Evolutionary conservation across 2,888 invertebrate genomes (phyloP).

Genomic region (Choreutis nemorana): DNA sequence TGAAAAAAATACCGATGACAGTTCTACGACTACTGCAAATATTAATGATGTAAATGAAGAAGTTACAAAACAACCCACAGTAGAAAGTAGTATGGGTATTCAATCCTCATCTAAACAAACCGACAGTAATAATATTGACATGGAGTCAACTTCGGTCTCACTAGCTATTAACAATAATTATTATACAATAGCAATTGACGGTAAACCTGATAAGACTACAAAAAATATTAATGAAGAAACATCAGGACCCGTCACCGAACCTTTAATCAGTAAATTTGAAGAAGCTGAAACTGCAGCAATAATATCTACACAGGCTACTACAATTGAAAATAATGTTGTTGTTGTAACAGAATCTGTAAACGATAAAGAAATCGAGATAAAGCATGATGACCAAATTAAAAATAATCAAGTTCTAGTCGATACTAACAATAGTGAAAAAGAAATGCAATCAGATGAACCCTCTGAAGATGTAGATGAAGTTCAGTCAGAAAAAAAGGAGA

Average conservation of each 20-base stretch:
- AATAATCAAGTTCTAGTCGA: not conserved
- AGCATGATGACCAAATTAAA: not conserved
- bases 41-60: constrained; percentile 1
- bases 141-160: not conserved
- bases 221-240: not conserved
- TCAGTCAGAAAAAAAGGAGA: not conserved
- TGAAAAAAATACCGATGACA: constrained; percentile 3
- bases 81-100: too few relatives aligned
- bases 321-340: not conserved
- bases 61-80: not conserved
- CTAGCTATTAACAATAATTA: not conserved
- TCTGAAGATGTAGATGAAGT: not conserved
- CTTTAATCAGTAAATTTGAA: not conserved
- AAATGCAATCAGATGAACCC: not conserved
- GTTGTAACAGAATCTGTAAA: not conserved
- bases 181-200: not conserved
- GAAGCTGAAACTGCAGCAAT: not conserved
- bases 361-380: constrained; percentile 13
- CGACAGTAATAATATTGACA: not conserved
- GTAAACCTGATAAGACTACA: not conserved
- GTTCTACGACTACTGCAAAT: constrained; percentile 2
- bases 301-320: not conserved
- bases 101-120: not conserved
- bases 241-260: not conserved
- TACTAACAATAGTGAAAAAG: not conserved